Evolutionary conservation across 2,888 invertebrate species (phyloP).

Genomic region (Parochlus steinenii): DNA sequence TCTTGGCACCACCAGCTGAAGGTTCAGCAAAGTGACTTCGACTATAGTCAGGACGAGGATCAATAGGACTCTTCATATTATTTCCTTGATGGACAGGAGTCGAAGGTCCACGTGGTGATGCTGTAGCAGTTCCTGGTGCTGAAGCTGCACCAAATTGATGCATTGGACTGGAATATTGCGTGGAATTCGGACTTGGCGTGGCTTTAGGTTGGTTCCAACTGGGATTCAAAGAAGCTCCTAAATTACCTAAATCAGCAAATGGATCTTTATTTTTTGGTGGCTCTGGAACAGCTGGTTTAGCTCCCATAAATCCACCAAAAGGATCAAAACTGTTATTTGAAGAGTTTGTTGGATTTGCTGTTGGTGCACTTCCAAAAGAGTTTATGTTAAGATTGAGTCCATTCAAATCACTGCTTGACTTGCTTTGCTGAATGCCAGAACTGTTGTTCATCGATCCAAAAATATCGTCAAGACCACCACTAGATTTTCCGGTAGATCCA

Average conservation of each 20-base stretch:
- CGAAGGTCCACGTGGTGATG: slow-evolving; percentile 27
- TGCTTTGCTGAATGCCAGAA: slow-evolving; percentile 9
- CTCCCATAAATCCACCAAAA: too few species aligned
- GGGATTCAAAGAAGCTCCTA: slow-evolving; percentile 28
- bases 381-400: slow-evolving; percentile 6
- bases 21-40: slow-evolving; percentile 53
- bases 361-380: slow-evolving; percentile 11
- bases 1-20: slow-evolving; percentile 11
- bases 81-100: slow-evolving; percentile 20
- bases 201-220: slow-evolving; percentile 27
- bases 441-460: slow-evolving; percentile 34
- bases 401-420: slow-evolving; percentile 19
- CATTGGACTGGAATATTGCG: slow-evolving; percentile 29
- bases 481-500: slow-evolving; percentile 1
- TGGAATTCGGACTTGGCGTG: slow-evolving; percentile 24
- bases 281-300: too few species aligned
- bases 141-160: slow-evolving; percentile 19
- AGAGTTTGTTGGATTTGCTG: slow-evolving; percentile 1
- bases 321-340: too few species aligned
- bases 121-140: slow-evolving; percentile 27
- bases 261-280: slow-evolving; percentile 50
- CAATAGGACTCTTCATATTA: slow-evolving; percentile 17
- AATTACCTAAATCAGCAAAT: slow-evolving; percentile 51
- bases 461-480: slow-evolving; percentile 41
- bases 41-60: slow-evolving; percentile 36